Base-by-base conservation (phyloP, 2,888 invertebrate species). In the Tipula lateralis region DNA sequence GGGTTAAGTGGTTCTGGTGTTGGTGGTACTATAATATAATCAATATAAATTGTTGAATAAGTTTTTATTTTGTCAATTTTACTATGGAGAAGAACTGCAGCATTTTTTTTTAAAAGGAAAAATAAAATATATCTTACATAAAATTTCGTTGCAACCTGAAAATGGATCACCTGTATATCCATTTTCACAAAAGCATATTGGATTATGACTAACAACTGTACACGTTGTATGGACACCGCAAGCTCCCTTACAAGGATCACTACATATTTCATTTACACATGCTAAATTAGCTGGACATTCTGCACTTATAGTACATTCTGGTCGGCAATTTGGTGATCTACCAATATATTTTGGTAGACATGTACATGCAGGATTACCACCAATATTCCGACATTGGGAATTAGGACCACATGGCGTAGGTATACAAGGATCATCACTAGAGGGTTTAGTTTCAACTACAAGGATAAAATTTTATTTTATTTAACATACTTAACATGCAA, bases 321-420 rank as follows among this genome's bases (percentile, higher is more conserved):
- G 93, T 88, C 96, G 93, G 88, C 96, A 97, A 88, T 95, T 95
- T 44, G 96, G 96, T 84, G 97, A 94, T 87, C 96, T 92, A 84
- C 97, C 97, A 85, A 96, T 92, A 89, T 95, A 96, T 88, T 94
- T 94, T 66, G 93, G 92, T 87, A 94, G 90, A 88, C 96, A 96
- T 87, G 96, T 95, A 89, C 96, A 96, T 86, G 95, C 95, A 86
- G 96, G 94, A 87, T 94, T 94, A 88, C 93, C 94, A 86, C 95
- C 94, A 87, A 95, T 92, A 85, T 94, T 92, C 86, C 94, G 92
- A 91, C 97, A 97, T 90, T 95, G 94, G 84, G 96, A 95, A 90
- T 96, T 94, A 84, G 94, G 94, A 86, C 96, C 96, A 89, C 96
- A 97, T 24, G 96, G 96, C 86, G 96, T 94, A 85, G 96, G 96